Base-by-base conservation (phyloP, 2,888 invertebrate genomes). In the Xiphydria camelus region DNA sequence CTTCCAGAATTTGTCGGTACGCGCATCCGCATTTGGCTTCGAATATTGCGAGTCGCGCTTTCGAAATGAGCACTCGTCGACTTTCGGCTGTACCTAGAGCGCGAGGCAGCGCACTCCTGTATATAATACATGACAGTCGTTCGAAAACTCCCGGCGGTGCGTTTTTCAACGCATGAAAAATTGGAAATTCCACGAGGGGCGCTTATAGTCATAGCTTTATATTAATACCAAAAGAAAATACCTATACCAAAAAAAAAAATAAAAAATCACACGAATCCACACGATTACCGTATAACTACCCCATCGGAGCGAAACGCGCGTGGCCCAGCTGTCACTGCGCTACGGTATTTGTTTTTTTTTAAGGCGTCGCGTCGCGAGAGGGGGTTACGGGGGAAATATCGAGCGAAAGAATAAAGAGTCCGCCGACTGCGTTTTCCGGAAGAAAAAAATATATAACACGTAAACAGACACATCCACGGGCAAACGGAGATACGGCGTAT, bases 131-230 rank as follows among this genome's bases (percentile, higher is more conserved):
- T n/a, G n/a, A n/a, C n/a, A n/a, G n/a, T n/a, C n/a, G n/a, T n/a
- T n/a, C n/a, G n/a, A n/a, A n/a, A n/a, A n/a, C n/a, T n/a, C n/a
- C n/a, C n/a, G n/a, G n/a, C n/a, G n/a, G n/a, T n/a, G n/a, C n/a
- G n/a, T n/a, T n/a, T n/a, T n/a, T n/a, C n/a, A n/a, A n/a, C n/a
- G n/a, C n/a, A n/a, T n/a, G n/a, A n/a, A n/a, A n/a, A n/a, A n/a
- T n/a, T n/a, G 14, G 6, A 4, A 10, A 43, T 33, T 31, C 36
- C 42, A 46, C 39, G 53, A 55, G 53, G 50, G 48, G 54, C 50
- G 53, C n/a, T n/a, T n/a, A n/a, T 49, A 59, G 59, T 59, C 61
- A 59, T 50, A 65, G 62, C 59, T 64, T 66, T 64, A 62, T 53
- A 48, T 49, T 36, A 42, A 60, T 60, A 64, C 65, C 64, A 62